Evolutionary conservation across 2,113 vertebrate species (phyloP).

Genomic region (Hippocampus comes): DNA sequence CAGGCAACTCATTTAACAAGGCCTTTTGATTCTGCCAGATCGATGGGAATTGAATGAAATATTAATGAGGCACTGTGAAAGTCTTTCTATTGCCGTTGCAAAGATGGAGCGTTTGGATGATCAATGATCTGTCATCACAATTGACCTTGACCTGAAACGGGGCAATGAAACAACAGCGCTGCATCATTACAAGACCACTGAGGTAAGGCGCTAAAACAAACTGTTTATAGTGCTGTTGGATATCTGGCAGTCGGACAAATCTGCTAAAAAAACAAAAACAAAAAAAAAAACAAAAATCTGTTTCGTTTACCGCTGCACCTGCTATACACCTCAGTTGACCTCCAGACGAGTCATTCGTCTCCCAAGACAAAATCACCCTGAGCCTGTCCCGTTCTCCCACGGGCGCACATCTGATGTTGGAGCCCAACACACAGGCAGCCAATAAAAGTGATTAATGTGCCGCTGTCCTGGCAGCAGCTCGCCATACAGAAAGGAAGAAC

Average conservation of each 20-base stretch:
- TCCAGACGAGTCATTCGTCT: constrained; percentile 35
- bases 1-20: constrained; percentile 26
- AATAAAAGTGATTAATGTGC: constrained; percentile 71
- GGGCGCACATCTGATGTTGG: constrained; percentile 49
- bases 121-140: constrained; percentile 52
- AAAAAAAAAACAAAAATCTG: not conserved
- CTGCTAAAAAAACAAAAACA: not conserved
- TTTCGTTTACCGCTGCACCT: constrained; percentile 24
- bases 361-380: constrained; percentile 26
- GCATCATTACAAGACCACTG: constrained; percentile 3
- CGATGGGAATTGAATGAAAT: constrained; percentile 48
- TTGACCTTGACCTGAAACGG: constrained; percentile 51
- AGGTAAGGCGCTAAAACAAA: not conserved
- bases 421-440: constrained; percentile 55
- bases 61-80: constrained; percentile 54
- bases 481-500: constrained; percentile 29
- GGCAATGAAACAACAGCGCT: constrained; percentile 18
- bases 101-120: constrained; percentile 46
- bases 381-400: constrained; percentile 45
- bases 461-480: constrained; percentile 53
- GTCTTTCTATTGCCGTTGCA: constrained; percentile 46
- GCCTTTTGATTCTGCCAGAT: constrained; percentile 44
- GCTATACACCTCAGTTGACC: constrained; percentile 28
- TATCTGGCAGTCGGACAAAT: not conserved
- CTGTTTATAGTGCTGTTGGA: not conserved